Evolutionary conservation across 2,113 vertebrate species (phyloP).

Genomic region (Mustelus asterias): DNA sequence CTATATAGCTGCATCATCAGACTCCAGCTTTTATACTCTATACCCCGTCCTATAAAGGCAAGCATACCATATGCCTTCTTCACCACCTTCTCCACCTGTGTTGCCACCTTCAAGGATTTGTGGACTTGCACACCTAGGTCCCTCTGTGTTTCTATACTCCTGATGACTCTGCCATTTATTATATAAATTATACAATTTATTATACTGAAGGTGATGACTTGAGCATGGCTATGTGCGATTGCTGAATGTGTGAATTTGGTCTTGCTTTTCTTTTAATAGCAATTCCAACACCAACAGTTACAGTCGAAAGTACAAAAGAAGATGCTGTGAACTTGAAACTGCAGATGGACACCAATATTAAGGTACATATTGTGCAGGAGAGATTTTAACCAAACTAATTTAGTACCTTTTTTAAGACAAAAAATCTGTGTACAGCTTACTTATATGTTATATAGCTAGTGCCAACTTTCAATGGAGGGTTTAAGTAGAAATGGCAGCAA

Average conservation of each 20-base stretch:
- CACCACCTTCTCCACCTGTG: too few relatives aligned
- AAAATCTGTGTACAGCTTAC: conserved; percentile 40
- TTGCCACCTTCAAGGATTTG: too few relatives aligned
- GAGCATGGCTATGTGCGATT: not conserved
- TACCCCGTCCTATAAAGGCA: too few relatives aligned
- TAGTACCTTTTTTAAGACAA: not conserved
- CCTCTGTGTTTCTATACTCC: too few relatives aligned
- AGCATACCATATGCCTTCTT: too few relatives aligned
- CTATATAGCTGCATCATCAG: too few relatives aligned
- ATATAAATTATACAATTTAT: too few relatives aligned
- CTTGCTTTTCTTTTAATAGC: conserved; percentile 53
- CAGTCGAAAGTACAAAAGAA: conserved; percentile 56
- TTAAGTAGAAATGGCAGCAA: conserved; percentile 25
- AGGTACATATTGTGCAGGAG: conserved; percentile 56
- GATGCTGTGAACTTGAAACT: conserved; percentile 75
- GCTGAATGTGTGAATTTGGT: not conserved
- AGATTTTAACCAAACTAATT: conserved; percentile 45
- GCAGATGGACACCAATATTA: conserved; percentile 61
- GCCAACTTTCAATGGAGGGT: conserved; percentile 37
- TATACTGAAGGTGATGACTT: not conserved
- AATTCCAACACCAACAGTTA: conserved; percentile 76
- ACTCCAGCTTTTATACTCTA: too few relatives aligned
- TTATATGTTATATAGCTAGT: conserved; percentile 47
- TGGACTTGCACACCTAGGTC: too few relatives aligned
- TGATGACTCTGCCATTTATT: too few relatives aligned